These are phyloP conservation scores for Zoanthus sociatus DNA, from an alignment of 92 coral and sea anemone species.

Conservation along the genomic window DNA sequence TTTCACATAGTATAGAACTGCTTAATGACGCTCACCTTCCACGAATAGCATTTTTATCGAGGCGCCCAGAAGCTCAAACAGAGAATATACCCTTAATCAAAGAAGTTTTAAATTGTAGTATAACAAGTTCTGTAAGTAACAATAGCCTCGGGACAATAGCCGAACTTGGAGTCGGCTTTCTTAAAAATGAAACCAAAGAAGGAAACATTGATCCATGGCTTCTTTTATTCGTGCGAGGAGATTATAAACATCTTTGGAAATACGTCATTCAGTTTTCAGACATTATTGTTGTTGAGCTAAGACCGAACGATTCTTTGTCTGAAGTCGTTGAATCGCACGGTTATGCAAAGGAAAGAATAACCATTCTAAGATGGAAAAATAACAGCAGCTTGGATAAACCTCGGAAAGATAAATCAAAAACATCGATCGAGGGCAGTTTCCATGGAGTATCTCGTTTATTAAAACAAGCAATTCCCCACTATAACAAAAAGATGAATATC, in stretches of 20 bases:
- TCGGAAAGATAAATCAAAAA: not conserved
- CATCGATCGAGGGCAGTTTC: slow-evolving; percentile 5
- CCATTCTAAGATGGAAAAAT: not conserved
- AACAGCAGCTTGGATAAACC: not conserved
- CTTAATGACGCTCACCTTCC: not conserved
- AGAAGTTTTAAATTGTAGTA: not conserved
- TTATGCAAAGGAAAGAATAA: not conserved
- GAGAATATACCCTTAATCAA: not conserved
- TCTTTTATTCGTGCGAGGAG: not conserved
- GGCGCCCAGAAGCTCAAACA: slow-evolving; percentile 9
- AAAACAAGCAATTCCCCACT: not conserved
- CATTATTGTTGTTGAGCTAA: slow-evolving; percentile 7
- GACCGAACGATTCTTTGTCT: not conserved
- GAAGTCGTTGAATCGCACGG: not conserved
- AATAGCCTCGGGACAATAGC: not conserved
- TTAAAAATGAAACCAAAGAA: not conserved
- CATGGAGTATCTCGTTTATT: slow-evolving; percentile 12
- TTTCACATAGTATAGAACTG: not conserved
- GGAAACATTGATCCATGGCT: slow-evolving; percentile 5
- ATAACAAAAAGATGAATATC: not conserved
- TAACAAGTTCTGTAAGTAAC: slow-evolving; percentile 7
- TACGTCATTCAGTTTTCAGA: slow-evolving; percentile 13
- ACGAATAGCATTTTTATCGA: slow-evolving; percentile 20
- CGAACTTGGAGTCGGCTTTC: slow-evolving; percentile 21
- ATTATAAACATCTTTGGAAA: not conserved